Conservation (phyloP, 2,888 invertebrate species). For the Dasysyrphus albostriatus region DNA sequence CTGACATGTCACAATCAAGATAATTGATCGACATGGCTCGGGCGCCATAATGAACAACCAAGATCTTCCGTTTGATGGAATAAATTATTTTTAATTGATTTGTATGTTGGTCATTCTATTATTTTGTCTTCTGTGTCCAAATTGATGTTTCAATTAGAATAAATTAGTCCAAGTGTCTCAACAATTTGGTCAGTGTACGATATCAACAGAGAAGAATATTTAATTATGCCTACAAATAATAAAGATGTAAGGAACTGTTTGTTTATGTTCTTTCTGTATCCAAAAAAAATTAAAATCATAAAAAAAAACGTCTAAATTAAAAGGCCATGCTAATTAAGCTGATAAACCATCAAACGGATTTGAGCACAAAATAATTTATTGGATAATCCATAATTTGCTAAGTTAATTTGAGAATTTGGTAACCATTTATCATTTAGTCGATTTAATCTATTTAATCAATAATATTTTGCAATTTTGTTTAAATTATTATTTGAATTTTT, state of each 20-base stretch:
- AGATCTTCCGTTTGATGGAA: conserved; percentile 30
- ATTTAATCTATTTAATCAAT: too few relatives aligned
- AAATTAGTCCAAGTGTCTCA: conserved; percentile 8
- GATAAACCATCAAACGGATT: too few relatives aligned
- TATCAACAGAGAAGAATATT: background rate
- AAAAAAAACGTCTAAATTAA: too few relatives aligned
- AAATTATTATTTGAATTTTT: background rate
- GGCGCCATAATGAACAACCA: conserved; percentile 29
- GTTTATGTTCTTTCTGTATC: background rate
- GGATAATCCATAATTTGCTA: too few relatives aligned
- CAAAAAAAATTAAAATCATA: background rate
- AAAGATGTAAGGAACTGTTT: background rate
- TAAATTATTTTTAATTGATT: conserved; percentile 31
- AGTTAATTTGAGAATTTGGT: too few relatives aligned
- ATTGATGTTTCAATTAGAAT: conserved; percentile 34
- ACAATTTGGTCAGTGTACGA: background rate
- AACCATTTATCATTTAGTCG: too few relatives aligned
- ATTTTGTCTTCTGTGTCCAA: conserved; percentile 14
- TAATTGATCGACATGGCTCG: conserved; percentile 28
- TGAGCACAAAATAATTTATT: too few relatives aligned
- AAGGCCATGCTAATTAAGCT: too few relatives aligned
- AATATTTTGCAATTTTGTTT: background rate
- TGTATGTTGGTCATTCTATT: conserved; percentile 34
- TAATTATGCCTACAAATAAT: background rate
- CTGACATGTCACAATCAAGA: conserved; percentile 21